These are phyloP conservation scores for Chromoteleia sp. DNA, from an alignment of 2,888 invertebrate species.

Conservation along the genomic window DNA sequence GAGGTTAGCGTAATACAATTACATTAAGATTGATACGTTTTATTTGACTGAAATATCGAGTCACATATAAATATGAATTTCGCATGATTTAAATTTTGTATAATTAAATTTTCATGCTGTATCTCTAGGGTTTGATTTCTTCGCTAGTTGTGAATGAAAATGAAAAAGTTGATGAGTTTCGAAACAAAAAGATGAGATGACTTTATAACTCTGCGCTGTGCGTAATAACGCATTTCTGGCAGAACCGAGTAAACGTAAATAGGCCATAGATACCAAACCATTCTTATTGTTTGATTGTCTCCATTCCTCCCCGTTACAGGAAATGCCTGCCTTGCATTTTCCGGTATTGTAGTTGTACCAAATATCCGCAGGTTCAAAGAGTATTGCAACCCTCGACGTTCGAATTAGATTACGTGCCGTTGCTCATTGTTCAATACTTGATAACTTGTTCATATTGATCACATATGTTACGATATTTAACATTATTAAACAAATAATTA, in stretches of 20 bases:
- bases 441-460: background rate
- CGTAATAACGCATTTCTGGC: constrained; percentile 78
- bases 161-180: constrained; percentile 48
- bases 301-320: constrained; percentile 77
- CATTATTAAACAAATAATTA: too few species aligned
- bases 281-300: constrained; percentile 79
- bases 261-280: constrained; percentile 79
- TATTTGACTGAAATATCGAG: constrained; percentile 5
- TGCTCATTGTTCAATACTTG: constrained; percentile 77
- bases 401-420: constrained; percentile 84
- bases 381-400: constrained; percentile 82
- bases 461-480: too few species aligned
- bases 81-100: background rate
- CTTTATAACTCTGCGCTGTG: constrained; percentile 72
- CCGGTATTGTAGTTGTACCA: constrained; percentile 77
- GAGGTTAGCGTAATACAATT: constrained; percentile 24
- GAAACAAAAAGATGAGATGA: constrained; percentile 53
- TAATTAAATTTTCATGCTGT: constrained; percentile 26
- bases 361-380: constrained; percentile 70
- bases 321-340: constrained; percentile 82
- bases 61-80: too few species aligned
- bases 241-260: constrained; percentile 82
- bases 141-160: constrained; percentile 2
- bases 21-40: constrained; percentile 39
- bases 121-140: constrained; percentile 11